A percentile compares a stretch with the other conserved stretches of the same genome.
phyloP scores from a whole-genome alignment of 2,888 invertebrate species.

The Pinctada fucata region DNA sequence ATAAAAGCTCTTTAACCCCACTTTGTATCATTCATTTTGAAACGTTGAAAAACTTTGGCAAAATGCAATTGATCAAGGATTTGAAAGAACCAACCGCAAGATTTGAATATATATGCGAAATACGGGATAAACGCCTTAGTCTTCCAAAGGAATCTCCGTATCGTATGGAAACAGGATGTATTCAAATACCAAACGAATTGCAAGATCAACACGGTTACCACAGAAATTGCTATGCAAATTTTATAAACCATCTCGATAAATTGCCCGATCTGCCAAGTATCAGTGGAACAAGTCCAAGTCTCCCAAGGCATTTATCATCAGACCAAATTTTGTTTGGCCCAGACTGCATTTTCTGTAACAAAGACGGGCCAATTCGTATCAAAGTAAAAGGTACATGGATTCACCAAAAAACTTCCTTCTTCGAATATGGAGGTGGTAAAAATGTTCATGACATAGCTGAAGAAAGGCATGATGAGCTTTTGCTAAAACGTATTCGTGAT shows the following conservation, averaged over 20 bases:
- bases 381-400: background rate
- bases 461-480: background rate
- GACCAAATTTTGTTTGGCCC: background rate
- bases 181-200: background rate
- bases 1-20: background rate
- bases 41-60: background rate
- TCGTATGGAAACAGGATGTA: background rate
- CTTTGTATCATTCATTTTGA: background rate
- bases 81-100: background rate
- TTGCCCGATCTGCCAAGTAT: background rate
- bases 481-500: background rate
- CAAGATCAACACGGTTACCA: background rate
- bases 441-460: background rate
- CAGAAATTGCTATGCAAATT: background rate
- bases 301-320: background rate
- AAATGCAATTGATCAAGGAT: background rate
- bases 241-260: background rate
- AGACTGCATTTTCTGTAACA: background rate
- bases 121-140: background rate
- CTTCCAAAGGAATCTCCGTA: background rate
- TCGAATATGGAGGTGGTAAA: background rate
- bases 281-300: background rate
- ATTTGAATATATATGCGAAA: background rate
- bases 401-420: background rate
- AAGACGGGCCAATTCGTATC: background rate